A percentile compares a stretch with the other conserved stretches of the same genome.
Evolutionary conservation across 2,113 vertebrate genomes (phyloP).

Genomic region (Heterotis niloticus): DNA sequence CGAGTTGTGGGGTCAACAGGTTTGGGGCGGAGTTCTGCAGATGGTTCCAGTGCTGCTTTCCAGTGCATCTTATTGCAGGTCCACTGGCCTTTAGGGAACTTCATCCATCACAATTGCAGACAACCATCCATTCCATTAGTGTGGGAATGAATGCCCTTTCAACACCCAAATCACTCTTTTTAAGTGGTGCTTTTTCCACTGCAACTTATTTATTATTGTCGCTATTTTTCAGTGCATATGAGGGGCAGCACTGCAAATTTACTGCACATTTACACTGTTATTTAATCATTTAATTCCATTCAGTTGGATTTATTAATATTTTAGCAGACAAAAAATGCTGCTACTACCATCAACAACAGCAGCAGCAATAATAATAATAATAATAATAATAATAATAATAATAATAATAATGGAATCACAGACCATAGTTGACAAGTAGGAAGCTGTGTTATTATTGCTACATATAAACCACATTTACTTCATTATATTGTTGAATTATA

Average conservation of each 20-base stretch:
- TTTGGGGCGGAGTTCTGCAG: constrained; percentile 50
- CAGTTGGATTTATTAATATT: neutral
- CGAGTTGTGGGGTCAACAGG: constrained; percentile 62
- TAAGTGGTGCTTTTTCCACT: neutral
- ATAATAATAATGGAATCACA: too few species aligned
- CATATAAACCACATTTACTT: too few species aligned
- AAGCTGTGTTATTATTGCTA: too few species aligned
- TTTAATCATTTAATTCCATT: neutral
- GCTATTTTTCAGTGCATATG: neutral
- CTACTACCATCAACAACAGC: too few species aligned
- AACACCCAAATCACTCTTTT: neutral
- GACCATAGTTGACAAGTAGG: too few species aligned
- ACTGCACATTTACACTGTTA: neutral
- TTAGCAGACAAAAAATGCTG: too few species aligned
- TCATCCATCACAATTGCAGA: constrained; percentile 43
- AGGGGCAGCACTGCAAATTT: neutral
- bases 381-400: too few species aligned
- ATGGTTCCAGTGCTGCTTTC: constrained; percentile 50
- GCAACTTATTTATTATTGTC: neutral
- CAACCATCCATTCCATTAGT: too few species aligned
- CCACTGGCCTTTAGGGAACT: constrained; percentile 50
- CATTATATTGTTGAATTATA: too few species aligned
- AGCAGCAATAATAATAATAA: too few species aligned
- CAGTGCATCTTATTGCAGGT: constrained; percentile 42
- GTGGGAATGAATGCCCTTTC: neutral